phyloP scores from a whole-genome alignment of 2,113 vertebrate genomes.

The Notiomystis cincta region DNA sequence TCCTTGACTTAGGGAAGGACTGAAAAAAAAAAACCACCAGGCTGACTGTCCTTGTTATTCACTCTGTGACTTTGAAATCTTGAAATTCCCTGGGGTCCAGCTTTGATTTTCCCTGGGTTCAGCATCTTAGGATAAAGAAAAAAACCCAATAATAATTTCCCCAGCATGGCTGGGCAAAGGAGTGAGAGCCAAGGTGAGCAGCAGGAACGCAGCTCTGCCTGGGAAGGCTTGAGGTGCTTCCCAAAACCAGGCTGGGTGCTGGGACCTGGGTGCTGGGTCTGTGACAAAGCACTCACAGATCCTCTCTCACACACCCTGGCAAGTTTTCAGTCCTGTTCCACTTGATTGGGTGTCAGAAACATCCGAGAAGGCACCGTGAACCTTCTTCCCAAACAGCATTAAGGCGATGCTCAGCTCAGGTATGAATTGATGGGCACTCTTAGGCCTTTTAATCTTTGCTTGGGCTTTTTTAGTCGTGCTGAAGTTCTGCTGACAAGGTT shows the following conservation, averaged over 20 bases:
- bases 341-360: not conserved
- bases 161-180: not conserved
- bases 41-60: not conserved
- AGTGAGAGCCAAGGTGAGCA: not conserved
- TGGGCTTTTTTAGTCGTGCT: not conserved
- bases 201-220: not conserved
- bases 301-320: not conserved
- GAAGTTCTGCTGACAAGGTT: constrained; percentile 45
- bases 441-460: constrained; percentile 40
- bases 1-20: not conserved
- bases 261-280: not conserved
- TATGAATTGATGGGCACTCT: not conserved
- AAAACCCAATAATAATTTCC: not conserved
- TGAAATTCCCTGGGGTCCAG: not conserved
- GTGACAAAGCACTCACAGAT: not conserved
- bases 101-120: not conserved
- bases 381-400: not conserved
- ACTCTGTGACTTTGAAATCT: not conserved
- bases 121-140: not conserved
- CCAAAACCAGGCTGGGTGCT: not conserved
- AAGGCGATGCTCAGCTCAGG: not conserved
- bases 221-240: not conserved
- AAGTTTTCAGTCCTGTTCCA: not conserved
- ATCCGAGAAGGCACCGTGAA: not conserved
- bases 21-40: not conserved